Evolutionary conservation across 92 coral and sea anemone species (phyloP).

Genomic region (Desmophyllum pertusum): DNA sequence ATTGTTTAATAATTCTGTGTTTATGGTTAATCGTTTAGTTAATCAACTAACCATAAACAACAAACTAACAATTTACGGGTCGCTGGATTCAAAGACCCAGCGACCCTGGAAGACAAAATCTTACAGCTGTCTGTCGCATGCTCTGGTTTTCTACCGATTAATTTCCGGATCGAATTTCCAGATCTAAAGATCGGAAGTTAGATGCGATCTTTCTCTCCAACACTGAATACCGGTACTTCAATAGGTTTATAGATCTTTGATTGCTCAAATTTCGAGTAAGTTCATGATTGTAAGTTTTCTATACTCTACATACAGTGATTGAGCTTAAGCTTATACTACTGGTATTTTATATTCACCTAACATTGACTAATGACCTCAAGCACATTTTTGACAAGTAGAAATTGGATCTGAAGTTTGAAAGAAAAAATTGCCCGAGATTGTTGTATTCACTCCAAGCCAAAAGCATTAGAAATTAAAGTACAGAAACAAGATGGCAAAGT

Average conservation of each 20-base stretch:
- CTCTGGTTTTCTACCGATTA: not conserved
- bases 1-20: too few relatives aligned
- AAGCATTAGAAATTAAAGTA: not conserved
- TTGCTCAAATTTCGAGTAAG: not conserved
- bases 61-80: not conserved
- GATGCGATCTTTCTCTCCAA: not conserved
- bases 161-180: conserved; percentile 14
- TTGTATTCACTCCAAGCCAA: not conserved
- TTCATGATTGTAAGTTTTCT: not conserved
- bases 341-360: conserved; percentile 4
- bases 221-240: not conserved
- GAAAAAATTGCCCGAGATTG: not conserved
- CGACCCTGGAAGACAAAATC: too few relatives aligned
- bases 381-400: not conserved
- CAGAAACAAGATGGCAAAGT: too few relatives aligned
- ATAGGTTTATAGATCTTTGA: not conserved
- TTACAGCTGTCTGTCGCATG: not conserved
- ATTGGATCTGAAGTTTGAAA: not conserved
- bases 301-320: not conserved
- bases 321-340: too few relatives aligned
- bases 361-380: not conserved
- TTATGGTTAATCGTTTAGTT: not conserved
- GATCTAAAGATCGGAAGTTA: conserved; percentile 1
- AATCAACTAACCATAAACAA: not conserved
- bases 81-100: not conserved